phyloP scores from a whole-genome alignment of 2,113 vertebrate species.

The Typhlomys cinereus region DNA sequence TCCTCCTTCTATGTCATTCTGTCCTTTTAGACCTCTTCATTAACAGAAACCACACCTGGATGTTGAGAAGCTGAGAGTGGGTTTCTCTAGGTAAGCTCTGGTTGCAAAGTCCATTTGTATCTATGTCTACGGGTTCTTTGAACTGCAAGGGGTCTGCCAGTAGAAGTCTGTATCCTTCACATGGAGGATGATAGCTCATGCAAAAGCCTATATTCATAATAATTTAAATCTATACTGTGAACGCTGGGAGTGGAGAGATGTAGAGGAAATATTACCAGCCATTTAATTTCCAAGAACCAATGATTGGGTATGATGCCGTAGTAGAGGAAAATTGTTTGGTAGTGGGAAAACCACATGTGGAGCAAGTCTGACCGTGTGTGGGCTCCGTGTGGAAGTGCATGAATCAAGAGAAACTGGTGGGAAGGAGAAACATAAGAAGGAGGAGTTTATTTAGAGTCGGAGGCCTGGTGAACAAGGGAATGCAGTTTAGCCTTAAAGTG shows the following conservation, averaged over 20 bases:
- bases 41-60: slow-evolving; percentile 84
- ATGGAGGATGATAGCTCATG: slow-evolving; percentile 88
- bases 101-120: slow-evolving; percentile 86
- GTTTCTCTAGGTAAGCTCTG: slow-evolving; percentile 85
- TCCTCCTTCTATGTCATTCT: slow-evolving; percentile 85
- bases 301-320: slow-evolving; percentile 87
- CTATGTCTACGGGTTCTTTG: slow-evolving; percentile 87
- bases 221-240: slow-evolving; percentile 86
- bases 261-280: slow-evolving; percentile 83
- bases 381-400: too few species aligned
- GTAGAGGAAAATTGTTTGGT: slow-evolving; percentile 89
- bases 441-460: too few species aligned
- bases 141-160: slow-evolving; percentile 86
- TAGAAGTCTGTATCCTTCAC: slow-evolving; percentile 87
- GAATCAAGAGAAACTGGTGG: too few species aligned
- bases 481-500: too few species aligned
- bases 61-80: slow-evolving; percentile 86
- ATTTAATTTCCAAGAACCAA: slow-evolving; percentile 86
- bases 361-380: too few species aligned
- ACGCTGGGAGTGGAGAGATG: too few species aligned
- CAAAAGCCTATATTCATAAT: slow-evolving; percentile 88
- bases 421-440: too few species aligned
- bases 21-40: slow-evolving; percentile 86
- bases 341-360: too few species aligned
- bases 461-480: too few species aligned